Evolutionary conservation across 23 tunicate species (phyloP).

Genomic region (Halocynthia aurantium): DNA sequence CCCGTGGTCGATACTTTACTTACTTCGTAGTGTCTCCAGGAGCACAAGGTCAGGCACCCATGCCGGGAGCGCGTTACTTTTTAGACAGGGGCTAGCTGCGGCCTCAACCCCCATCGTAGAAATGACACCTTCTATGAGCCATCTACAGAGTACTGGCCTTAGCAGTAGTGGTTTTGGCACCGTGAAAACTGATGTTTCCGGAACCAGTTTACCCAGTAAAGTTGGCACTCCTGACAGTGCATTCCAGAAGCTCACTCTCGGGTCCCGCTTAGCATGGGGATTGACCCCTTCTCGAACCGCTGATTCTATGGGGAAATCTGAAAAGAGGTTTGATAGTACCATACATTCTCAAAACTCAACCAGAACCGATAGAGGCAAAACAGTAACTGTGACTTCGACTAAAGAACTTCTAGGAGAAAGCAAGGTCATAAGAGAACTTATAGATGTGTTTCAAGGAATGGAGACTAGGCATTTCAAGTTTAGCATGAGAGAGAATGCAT

Average conservation of each 20-base stretch:
- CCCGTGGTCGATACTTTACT: constrained; percentile 67
- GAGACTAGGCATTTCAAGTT: constrained; percentile 62
- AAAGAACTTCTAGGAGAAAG: constrained; percentile 14
- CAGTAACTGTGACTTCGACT: background rate
- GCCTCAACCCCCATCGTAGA: constrained; percentile 56
- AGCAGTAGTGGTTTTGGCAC: constrained; percentile 73
- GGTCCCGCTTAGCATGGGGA: constrained; percentile 58
- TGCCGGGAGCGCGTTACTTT: constrained; percentile 28
- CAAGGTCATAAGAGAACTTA: constrained; percentile 44
- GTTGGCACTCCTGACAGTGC: background rate
- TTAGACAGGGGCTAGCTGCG: constrained; percentile 66
- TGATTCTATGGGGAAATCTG: no score
- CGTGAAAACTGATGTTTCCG: constrained; percentile 33
- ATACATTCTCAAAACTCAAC: no score
- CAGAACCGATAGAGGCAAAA: background rate
- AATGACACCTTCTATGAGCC: background rate
- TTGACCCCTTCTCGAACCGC: constrained; percentile 36
- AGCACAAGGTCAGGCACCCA: constrained; percentile 33
- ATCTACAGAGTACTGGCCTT: constrained; percentile 16
- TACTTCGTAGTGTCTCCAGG: constrained; percentile 43
- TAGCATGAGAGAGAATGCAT: constrained; percentile 69
- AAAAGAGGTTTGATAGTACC: no score
- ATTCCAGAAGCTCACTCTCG: constrained; percentile 8
- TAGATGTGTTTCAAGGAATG: constrained; percentile 82
- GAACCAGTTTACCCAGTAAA: constrained; percentile 7